These are phyloP conservation scores for Drymonia ruficornis DNA, from an alignment of 2,888 invertebrate genomes.

Conservation along the genomic window DNA sequence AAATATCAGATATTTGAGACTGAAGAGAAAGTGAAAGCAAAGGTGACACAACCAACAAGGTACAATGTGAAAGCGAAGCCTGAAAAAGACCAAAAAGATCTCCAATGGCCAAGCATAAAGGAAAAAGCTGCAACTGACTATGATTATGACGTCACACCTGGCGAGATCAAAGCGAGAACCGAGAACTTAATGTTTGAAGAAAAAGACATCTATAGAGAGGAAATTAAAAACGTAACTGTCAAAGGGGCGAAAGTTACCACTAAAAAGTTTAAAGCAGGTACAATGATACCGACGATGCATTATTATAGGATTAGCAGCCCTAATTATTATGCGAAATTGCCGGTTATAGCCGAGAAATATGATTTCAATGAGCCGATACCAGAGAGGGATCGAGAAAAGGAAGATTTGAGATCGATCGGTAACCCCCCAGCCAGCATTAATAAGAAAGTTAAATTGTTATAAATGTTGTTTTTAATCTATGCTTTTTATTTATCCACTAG, in stretches of 20 bases:
- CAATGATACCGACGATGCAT: conserved; percentile 52
- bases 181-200: conserved; percentile 42
- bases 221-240: conserved; percentile 8
- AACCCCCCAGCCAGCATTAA: conserved; percentile 53
- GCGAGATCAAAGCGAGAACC: conserved; percentile 47
- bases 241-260: conserved; percentile 3
- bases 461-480: background rate
- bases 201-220: conserved; percentile 9
- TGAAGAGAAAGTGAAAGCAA: background rate
- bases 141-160: conserved; percentile 6
- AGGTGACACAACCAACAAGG: background rate
- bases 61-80: background rate
- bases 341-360: conserved; percentile 58
- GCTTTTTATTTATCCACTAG: too few species aligned
- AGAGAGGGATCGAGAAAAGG: conserved; percentile 55
- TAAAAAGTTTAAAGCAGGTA: conserved; percentile 27
- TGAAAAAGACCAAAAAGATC: too few species aligned
- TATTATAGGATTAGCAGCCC: conserved; percentile 54
- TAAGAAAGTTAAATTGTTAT: conserved; percentile 44
- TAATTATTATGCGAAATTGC: conserved; percentile 54
- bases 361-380: conserved; percentile 68
- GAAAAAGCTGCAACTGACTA: background rate
- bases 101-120: too few species aligned
- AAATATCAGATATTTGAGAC: conserved; percentile 29
- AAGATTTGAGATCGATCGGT: conserved; percentile 42